phyloP scores from a whole-genome alignment of 2,113 vertebrate genomes.

The Gracilinanus agilis region DNA sequence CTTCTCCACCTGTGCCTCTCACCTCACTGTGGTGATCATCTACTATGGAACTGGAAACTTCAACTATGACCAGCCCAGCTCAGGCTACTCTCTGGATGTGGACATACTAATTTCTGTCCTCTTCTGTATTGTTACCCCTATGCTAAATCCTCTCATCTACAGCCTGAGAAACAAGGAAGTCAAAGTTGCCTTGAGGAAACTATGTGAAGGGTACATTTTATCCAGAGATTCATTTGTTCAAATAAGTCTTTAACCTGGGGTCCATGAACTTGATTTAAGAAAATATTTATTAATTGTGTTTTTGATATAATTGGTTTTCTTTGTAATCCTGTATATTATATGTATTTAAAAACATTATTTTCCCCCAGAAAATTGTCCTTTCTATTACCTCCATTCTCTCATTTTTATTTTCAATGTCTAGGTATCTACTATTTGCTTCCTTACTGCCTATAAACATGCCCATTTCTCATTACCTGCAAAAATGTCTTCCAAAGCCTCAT shows the following conservation, averaged over 20 bases:
- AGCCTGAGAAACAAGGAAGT: slow-evolving; percentile 22
- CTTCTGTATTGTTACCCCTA: neutral
- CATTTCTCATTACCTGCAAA: too few relatives aligned
- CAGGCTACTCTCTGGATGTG: neutral
- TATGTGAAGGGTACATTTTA: neutral
- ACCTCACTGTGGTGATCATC: neutral
- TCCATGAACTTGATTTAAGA: neutral
- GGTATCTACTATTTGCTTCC: too few relatives aligned
- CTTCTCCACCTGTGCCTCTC: slow-evolving; percentile 19
- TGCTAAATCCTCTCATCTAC: neutral
- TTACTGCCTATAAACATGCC: too few relatives aligned
- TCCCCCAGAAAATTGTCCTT: too few relatives aligned
- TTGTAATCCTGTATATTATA: neutral
- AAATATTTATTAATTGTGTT: neutral
- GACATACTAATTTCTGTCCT: slow-evolving; percentile 40
- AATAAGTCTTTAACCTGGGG: neutral
- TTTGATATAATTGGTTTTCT: neutral
- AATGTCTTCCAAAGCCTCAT: too few relatives aligned
- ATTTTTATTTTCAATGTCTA: too few relatives aligned
- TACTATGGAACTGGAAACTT: slow-evolving; percentile 52
- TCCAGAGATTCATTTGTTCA: neutral
- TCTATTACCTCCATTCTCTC: too few relatives aligned
- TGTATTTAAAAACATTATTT: neutral
- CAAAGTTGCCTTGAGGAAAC: neutral
- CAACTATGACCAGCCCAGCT: slow-evolving; percentile 41